Evolutionary conservation across 2,113 vertebrate genomes (phyloP).

Genomic region (zebrafish (Danio rerio)): DNA sequence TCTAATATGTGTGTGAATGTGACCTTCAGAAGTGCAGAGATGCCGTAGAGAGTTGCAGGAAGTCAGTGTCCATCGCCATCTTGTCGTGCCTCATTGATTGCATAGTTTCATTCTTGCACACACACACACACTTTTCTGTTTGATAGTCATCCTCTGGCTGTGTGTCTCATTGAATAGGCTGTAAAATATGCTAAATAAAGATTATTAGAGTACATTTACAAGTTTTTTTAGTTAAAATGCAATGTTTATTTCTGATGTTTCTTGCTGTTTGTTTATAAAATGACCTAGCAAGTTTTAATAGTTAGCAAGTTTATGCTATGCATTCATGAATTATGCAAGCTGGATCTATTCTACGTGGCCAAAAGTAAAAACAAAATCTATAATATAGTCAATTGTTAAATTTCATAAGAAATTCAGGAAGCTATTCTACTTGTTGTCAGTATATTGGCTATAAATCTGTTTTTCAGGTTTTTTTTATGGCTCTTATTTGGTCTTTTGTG

Average conservation of each 20-base stretch:
- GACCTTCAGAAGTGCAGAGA: constrained; percentile 73
- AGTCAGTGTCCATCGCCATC: constrained; percentile 37
- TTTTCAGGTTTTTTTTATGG: constrained; percentile 4
- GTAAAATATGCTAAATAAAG: not conserved
- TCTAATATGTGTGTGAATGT: constrained; percentile 22
- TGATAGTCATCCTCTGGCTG: constrained; percentile 58
- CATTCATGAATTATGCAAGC: not conserved
- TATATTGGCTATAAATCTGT: constrained; percentile 46
- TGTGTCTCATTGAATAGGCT: constrained; percentile 49
- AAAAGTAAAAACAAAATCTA: not conserved
- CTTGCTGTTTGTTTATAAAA: constrained; percentile 47
- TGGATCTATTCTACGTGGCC: not conserved
- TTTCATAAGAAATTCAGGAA: not conserved
- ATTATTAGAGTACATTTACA: not conserved
- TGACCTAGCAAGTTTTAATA: too few species aligned
- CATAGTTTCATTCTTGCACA: constrained; percentile 52
- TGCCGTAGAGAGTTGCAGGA: constrained; percentile 61
- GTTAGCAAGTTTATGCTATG: constrained; percentile 62
- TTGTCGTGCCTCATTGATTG: constrained; percentile 31
- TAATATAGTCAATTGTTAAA: not conserved
- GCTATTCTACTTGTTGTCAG: not conserved
- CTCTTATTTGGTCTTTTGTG: not conserved
- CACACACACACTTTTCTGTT: constrained; percentile 52
- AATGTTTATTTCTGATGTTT: not conserved
- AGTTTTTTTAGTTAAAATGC: too few species aligned